Base-by-base conservation (phyloP, 2,797 vertebrate species). In the Arrhamphus sclerolepis region DNA sequence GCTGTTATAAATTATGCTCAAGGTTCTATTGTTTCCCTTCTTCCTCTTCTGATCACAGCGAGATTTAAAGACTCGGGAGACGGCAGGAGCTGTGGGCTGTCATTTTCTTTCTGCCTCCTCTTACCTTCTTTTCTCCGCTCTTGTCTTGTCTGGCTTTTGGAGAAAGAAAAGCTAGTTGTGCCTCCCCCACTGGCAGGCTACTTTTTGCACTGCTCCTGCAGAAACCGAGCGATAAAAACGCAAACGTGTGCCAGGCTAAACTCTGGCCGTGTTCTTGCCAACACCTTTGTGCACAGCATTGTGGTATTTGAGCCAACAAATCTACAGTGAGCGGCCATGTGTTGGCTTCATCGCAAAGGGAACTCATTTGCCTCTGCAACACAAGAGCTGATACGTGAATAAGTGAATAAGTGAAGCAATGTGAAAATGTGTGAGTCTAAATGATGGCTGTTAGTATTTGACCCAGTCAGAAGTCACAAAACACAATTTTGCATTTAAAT, bases 21-120 rank as follows among this genome's bases (percentile, higher is more conserved):
- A 81, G 77, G 62, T 75, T 75, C 71, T 13, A 74, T 89, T 89
- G 81, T 84, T 70, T 71, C 49, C 70, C 76, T 58, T 62, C 66
- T 75, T 62, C 77, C 81, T 73, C 79, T 62, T 87, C 71, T 88
- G 87, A 91, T 91, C 85, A 85, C 51, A 61, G 82, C 67, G 34
- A 75, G 81, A 86, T 85, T 82, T 85, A 81, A 81, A 81, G 80
- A 75, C 53, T 19, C 40, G 61, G 82, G 81, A 80, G 78, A 80
- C 54, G 71, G 62, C 59, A 42, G 59, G 50, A 77, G 74, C 84
- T 83, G 72, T 60, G 4, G 82, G 80, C 80, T 83, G 80, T 83
- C 73, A 62, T 72, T 77, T 79, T 38, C 44, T 56, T 40, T 58
- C 42, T 69, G 40, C 68, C 53, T 75, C 57, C 46, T 66, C 63